phyloP scores from a whole-genome alignment of 2,113 vertebrate genomes.

The Mastomys natalensis region DNA sequence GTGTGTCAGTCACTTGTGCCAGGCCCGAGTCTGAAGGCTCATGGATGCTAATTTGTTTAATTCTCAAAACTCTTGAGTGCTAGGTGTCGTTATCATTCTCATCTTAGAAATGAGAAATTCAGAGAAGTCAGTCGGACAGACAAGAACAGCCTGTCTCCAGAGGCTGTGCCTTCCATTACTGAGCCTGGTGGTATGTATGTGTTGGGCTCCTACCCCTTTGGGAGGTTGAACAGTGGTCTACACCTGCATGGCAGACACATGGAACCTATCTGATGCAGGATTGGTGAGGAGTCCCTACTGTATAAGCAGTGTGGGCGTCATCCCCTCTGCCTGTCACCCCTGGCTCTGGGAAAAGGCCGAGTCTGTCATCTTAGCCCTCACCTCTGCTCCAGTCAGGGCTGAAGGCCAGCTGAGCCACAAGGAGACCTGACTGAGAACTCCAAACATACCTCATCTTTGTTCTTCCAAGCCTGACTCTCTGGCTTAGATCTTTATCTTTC shows the following conservation, averaged over 20 bases:
- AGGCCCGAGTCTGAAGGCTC: neutral
- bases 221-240: neutral
- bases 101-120: neutral
- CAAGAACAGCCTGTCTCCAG: neutral
- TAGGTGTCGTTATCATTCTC: neutral
- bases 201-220: neutral
- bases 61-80: neutral
- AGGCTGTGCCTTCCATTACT: neutral
- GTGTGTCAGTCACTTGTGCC: neutral
- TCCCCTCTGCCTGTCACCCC: neutral
- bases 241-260: rapidly evolving
- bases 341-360: neutral
- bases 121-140: neutral
- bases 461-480: neutral
- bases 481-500: neutral
- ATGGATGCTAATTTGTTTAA: neutral
- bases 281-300: neutral
- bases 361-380: neutral
- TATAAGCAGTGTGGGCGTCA: neutral
- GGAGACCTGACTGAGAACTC: neutral
- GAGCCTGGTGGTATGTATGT: rapidly evolving
- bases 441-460: neutral
- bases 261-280: neutral
- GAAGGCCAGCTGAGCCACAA: neutral
- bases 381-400: neutral